A percentile compares a stretch with the other conserved stretches of the same genome.
phyloP scores from a whole-genome alignment of 2,888 invertebrate species.

The Fabriciana adippe region DNA sequence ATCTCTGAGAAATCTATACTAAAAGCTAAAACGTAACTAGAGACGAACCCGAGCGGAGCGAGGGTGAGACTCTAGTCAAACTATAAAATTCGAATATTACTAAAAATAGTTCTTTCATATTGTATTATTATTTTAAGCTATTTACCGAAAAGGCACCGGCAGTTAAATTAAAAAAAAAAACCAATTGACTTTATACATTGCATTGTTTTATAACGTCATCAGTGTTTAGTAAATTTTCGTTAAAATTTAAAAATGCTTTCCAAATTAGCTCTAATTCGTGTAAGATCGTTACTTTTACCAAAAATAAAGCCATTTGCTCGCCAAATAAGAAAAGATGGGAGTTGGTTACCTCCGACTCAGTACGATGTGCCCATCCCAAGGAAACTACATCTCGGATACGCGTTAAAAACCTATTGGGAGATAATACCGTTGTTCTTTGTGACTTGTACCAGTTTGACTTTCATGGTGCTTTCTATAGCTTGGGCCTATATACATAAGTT shows the following conservation, averaged over 20 bases:
- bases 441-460: constrained; percentile 44
- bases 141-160: too few relatives aligned
- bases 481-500: constrained; percentile 62
- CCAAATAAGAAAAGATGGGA: constrained; percentile 29
- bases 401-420: constrained; percentile 61
- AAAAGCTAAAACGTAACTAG: too few relatives aligned
- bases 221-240: constrained; percentile 18
- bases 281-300: constrained; percentile 21
- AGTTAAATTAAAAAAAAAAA: too few relatives aligned
- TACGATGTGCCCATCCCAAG: constrained; percentile 59
- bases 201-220: not conserved
- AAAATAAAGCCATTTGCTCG: constrained; percentile 29
- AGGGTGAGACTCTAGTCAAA: too few relatives aligned
- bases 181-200: too few relatives aligned
- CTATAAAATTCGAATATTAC: too few relatives aligned
- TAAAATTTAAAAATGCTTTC: constrained; percentile 47
- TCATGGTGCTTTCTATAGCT: constrained; percentile 47
- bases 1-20: too few relatives aligned
- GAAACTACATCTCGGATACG: constrained; percentile 51
- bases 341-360: constrained; percentile 59
- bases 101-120: too few relatives aligned
- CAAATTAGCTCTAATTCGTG: constrained; percentile 34
- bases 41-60: too few relatives aligned
- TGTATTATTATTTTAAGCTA: too few relatives aligned
- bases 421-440: constrained; percentile 58